Conservation (phyloP, 2,888 invertebrate species). For the Amphipyra berbera region DNA sequence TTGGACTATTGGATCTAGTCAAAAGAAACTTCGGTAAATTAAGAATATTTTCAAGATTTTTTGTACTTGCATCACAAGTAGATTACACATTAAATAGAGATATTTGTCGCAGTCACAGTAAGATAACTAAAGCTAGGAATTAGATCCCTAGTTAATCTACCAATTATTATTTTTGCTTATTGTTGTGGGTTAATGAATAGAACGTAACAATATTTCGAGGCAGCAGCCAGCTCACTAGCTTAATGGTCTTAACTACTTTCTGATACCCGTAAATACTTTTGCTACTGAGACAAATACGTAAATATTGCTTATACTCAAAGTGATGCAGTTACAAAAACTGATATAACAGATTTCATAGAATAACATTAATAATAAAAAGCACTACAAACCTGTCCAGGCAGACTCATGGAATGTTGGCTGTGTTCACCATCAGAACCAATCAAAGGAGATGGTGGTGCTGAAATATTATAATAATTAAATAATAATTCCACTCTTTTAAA, state of each 20-base stretch:
- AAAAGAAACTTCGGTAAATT: conserved; percentile 40
- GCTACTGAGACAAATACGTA: background rate
- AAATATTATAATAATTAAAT: conserved; percentile 61
- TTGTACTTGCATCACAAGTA: conserved; percentile 32
- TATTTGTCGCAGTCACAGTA: no score
- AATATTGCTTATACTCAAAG: background rate
- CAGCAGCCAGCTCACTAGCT: no score
- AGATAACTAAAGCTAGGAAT: no score
- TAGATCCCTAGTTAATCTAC: no score
- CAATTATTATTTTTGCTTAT: no score
- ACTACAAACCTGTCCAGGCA: conserved; percentile 82
- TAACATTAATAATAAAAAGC: background rate
- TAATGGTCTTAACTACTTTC: no score
- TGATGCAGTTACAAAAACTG: conserved; percentile 18
- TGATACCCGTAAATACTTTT: background rate
- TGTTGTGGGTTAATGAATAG: no score
- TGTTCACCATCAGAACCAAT: conserved; percentile 92
- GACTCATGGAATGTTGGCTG: conserved; percentile 86
- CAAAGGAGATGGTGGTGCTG: conserved; percentile 96
- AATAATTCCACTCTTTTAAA: background rate
- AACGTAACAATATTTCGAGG: no score
- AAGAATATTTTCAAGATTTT: conserved; percentile 10
- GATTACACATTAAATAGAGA: background rate
- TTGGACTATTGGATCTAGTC: conserved; percentile 50
- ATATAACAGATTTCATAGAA: conserved; percentile 2